These are phyloP conservation scores for Troglohyphantes excavatus DNA, from an alignment of 2,888 invertebrate genomes.

Conservation along the genomic window DNA sequence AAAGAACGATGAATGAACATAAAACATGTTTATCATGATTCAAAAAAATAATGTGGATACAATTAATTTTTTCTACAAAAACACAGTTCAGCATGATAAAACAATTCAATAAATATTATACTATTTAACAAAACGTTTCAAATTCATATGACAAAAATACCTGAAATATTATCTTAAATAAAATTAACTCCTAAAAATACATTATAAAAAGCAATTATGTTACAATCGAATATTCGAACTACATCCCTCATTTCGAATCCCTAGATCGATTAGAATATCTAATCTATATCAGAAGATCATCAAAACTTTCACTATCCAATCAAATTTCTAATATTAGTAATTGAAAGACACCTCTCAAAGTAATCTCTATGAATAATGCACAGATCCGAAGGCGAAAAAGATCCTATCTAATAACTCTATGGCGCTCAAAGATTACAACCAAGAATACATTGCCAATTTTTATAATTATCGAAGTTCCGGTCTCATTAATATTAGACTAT, in stretches of 20 bases:
- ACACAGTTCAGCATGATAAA: too few species aligned
- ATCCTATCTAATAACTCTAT: conserved; percentile 46
- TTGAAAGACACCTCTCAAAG: conserved; percentile 56
- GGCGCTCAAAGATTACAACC: conserved; percentile 16
- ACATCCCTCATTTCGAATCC: background rate
- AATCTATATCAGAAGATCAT: background rate
- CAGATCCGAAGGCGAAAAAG: conserved; percentile 23
- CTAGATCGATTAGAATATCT: background rate
- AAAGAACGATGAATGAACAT: too few species aligned
- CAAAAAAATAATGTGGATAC: too few species aligned
- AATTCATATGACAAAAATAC: too few species aligned
- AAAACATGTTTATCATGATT: too few species aligned
- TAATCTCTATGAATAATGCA: conserved; percentile 59
- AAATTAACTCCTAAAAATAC: too few species aligned
- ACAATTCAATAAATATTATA: too few species aligned
- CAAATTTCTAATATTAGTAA: conserved; percentile 59
- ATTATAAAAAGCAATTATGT: too few species aligned
- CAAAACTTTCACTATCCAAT: background rate
- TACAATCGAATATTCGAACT: background rate
- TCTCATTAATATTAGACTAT: conserved; percentile 75
- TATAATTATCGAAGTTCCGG: conserved; percentile 71
- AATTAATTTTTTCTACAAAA: too few species aligned
- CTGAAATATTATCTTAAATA: too few species aligned
- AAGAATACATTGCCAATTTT: conserved; percentile 69
- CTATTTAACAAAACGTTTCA: too few species aligned